phyloP scores from a whole-genome alignment of 2,888 invertebrate species.

The Galerucella pusilla region DNA sequence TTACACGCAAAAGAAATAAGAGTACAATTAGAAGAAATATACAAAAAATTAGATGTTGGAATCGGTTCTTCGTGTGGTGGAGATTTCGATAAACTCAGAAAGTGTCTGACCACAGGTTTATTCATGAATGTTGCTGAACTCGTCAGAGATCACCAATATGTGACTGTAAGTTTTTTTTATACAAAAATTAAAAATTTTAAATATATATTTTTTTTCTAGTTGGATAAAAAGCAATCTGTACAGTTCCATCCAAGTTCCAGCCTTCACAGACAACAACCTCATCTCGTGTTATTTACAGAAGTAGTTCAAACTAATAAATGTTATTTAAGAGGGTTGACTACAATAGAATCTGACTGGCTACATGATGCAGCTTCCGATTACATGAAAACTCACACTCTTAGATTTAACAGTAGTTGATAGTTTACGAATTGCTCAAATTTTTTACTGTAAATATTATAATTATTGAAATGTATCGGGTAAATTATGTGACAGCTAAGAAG shows the following conservation, averaged over 20 bases:
- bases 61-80: constrained; percentile 73
- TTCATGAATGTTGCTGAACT: constrained; percentile 90
- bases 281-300: constrained; percentile 84
- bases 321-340: constrained; percentile 82
- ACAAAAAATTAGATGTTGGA: constrained; percentile 69
- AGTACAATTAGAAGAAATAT: constrained; percentile 79
- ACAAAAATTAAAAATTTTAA: neutral
- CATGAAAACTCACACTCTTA: constrained; percentile 57
- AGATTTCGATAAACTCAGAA: constrained; percentile 74
- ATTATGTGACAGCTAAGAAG: too few relatives aligned
- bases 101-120: constrained; percentile 83
- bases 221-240: constrained; percentile 75
- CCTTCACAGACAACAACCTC: constrained; percentile 77
- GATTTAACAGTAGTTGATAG: constrained; percentile 42
- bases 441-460: neutral
- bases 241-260: constrained; percentile 87
- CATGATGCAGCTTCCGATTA: constrained; percentile 70
- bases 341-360: constrained; percentile 85
- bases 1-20: constrained; percentile 83
- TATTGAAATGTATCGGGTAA: too few relatives aligned
- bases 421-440: neutral
- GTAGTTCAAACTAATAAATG: constrained; percentile 86
- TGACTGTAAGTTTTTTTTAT: constrained; percentile 67
- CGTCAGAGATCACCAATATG: constrained; percentile 76
- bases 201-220: constrained; percentile 58